Evolutionary conservation across 2,797 vertebrate species (phyloP).

Genomic region (Acanthopagrus latus): DNA sequence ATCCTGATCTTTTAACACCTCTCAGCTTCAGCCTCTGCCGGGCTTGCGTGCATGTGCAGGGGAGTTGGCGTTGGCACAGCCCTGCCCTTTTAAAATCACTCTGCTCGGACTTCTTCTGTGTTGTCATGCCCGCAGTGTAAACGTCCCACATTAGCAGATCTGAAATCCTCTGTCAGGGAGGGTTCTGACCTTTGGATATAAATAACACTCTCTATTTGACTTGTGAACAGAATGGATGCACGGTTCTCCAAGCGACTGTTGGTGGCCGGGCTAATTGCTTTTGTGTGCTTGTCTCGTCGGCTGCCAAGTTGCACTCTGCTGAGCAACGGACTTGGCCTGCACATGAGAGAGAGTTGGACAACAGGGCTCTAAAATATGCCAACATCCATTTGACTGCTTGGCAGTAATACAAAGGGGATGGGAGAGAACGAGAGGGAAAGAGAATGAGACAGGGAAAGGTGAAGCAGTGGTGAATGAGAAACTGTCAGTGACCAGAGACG

Average conservation of each 20-base stretch:
- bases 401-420: slow-evolving; percentile 67
- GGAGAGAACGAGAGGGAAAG: slow-evolving; percentile 43
- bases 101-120: slow-evolving; percentile 7
- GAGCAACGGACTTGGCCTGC: slow-evolving; percentile 77
- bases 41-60: slow-evolving; percentile 18
- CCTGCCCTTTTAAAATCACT: slow-evolving; percentile 49
- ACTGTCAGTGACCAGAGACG: slow-evolving; percentile 48
- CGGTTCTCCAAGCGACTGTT: slow-evolving; percentile 62
- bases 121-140: slow-evolving; percentile 26
- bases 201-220: slow-evolving; percentile 76
- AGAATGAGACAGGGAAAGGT: slow-evolving; percentile 51
- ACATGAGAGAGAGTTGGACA: slow-evolving; percentile 76
- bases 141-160: slow-evolving; percentile 64
- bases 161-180: slow-evolving; percentile 64
- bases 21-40: slow-evolving; percentile 35
- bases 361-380: slow-evolving; percentile 77
- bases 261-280: slow-evolving; percentile 82
- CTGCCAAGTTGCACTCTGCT: slow-evolving; percentile 80
- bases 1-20: slow-evolving; percentile 42
- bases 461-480: slow-evolving; percentile 49
- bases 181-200: slow-evolving; percentile 75
- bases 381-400: slow-evolving; percentile 83
- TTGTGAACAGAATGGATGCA: slow-evolving; percentile 58
- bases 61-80: slow-evolving; percentile 34
- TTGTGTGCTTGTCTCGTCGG: slow-evolving; percentile 70